Evolutionary conservation across 92 coral and sea anemone species (phyloP), one percentile per base, ranked within the genome.

Genomic region (Ricordea florida): DNA sequence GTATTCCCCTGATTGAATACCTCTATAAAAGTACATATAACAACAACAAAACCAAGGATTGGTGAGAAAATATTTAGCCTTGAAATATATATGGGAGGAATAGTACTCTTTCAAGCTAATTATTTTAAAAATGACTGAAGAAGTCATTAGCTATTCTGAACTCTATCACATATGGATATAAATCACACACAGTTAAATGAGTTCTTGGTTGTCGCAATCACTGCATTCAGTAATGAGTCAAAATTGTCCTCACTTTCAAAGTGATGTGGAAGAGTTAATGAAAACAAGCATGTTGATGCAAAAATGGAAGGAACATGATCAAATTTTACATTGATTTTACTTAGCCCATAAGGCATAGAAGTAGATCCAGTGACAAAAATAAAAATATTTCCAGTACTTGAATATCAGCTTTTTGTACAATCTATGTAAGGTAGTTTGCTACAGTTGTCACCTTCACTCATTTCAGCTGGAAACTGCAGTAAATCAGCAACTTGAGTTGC

Each of bases 281-380:
- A 11, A 33, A 30, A 73, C 3, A 77, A 11, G n/a, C n/a, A n/a
- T n/a, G n/a, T n/a, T n/a, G n/a, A n/a, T n/a, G n/a, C n/a, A n/a
- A n/a, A n/a, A n/a, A 84, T 78, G 24, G 89, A 35, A 4, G 61
- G 31, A 13, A 55, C 47, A 24, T 50, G 25, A 15, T 85, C 73
- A 62, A 78, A 85, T 44, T 78, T 69, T 6, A 85, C 66, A 21
- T 41, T 34, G 40, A 85, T 78, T 27, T 32, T 78, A 2, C 85
- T 71, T 57, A 85, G 40, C 10, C 85, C 81, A 78, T 57, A 78
- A 21, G 90, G 85, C 47, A 78, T 34, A 62, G 69, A 45, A 16
- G 90, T 57, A 29, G 90, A 31, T 0, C 90, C 90, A 16, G 81
- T 85, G n/a, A n/a, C n/a, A n/a, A 26, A 57, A 62, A 62, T 43